These are phyloP conservation scores for Phasianus colchicus DNA, from an alignment of 2,113 vertebrate species.

Conservation along the genomic window DNA sequence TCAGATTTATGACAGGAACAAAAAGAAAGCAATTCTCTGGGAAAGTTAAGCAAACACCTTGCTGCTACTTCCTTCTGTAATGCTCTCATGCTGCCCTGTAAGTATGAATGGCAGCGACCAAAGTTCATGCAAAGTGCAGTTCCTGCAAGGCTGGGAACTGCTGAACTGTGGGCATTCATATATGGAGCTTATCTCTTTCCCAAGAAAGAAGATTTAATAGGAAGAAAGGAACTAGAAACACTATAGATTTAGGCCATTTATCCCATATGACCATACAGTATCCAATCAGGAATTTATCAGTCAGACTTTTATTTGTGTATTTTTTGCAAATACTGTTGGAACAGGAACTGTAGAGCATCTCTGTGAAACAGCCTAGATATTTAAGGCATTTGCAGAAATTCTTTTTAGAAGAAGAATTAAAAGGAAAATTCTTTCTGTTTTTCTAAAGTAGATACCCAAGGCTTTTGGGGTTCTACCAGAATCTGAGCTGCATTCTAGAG, in stretches of 20 bases:
- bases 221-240: background rate
- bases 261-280: background rate
- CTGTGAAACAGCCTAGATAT: background rate
- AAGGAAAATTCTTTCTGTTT: background rate
- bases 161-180: background rate
- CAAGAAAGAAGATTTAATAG: background rate
- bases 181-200: background rate
- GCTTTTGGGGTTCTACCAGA: background rate
- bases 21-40: background rate
- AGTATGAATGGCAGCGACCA: background rate
- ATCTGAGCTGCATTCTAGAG: background rate
- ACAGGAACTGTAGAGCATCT: background rate
- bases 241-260: background rate
- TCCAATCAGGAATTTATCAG: background rate
- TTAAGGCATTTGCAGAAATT: background rate
- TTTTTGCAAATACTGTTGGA: background rate
- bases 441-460: background rate
- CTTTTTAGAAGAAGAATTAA: background rate
- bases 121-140: background rate
- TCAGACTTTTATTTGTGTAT: background rate
- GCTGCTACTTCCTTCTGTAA: background rate
- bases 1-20: background rate
- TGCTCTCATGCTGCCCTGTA: background rate
- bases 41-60: background rate
- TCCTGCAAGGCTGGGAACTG: background rate